Evolutionary conservation across 1,140 invertebrate genomes (phyloP), one percentile per base, ranked within the genome.

Genomic region (Platyura marginata): DNA sequence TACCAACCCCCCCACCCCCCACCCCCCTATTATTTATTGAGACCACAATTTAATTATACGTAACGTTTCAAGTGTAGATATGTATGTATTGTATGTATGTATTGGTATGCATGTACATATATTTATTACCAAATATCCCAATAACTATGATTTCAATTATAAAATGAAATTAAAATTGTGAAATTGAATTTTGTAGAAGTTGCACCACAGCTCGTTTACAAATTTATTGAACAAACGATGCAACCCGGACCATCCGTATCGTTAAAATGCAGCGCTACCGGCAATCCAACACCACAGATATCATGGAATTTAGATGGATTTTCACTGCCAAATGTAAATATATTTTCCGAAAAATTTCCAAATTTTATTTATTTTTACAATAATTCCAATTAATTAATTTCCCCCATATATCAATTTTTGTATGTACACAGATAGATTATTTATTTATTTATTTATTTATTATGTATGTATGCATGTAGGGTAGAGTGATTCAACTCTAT

Each of bases 251-350:
- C 79, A 1, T 72, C 75, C 16, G 76, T 88, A 16, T 85, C 82
- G 15, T 60, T 91, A 23, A 84, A 85, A 57, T 91, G 87, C 55
- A 79, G 75, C 18, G 51, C 49, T 2, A 73, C 78, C 19, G 86
- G 86, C 3, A 86, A 84, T 57, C 86, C 81, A 2, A 87, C 86
- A 18, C 85, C 85, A 1, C 71, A 75, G 49, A 77, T 88, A 43
- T 69, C 72, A 2, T 90, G 84, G 84, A 68, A 71, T 5, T 65
- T 87, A 41, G 84, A 88, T 56, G 83, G 79, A 13, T 80, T 79
- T 51, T 67, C 71, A 3, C 55, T 88, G 21, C 54, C 49, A 10
- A 57, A 56, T 47, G 54, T 57, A 43, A 53, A 47, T 5, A 33
- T 2, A 5, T 18, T 34, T n/a, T n/a, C n/a, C n/a, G n/a, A n/a